Base-by-base conservation (phyloP, 2,888 invertebrate species). In the Monoplex corrugatus region DNA sequence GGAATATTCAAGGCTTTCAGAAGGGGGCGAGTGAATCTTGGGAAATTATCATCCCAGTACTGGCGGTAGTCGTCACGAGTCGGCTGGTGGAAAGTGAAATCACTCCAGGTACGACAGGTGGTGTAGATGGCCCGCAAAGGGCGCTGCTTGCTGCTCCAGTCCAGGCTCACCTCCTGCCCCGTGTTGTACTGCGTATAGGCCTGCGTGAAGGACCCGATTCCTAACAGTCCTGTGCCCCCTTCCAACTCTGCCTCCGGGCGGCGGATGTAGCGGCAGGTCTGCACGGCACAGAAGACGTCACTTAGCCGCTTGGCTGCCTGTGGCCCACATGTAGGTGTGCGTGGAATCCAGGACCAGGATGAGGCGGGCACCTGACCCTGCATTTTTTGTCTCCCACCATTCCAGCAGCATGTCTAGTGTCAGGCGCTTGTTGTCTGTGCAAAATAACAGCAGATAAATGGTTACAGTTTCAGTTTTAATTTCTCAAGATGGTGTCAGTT, bases 11-110 rank as follows among this genome's bases (percentile, higher is more conserved):
- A 92, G n/a, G 92, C 92, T 87, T 92, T 92, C 45, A 95, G 93
- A 83, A 95, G 91, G 0, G 95, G 95, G 78, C 93, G 93, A 32
- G 94, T 94, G 45, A 93, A 89, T 50, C 91, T 90, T 6, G 95
- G 96, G 90, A 96, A 95, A 87, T 94, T 95, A 44, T 90, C 90
- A 44, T 94, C 93, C 95, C 96, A 96, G 90, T 96, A 95, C 43
- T 92, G 91, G 23, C 92, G 92, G 45, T 95, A 94, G 86, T 96
- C 96, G 35, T 95, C 93, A 2, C 91, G 90, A 0, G 95, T 95
- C 1, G 96, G 96, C 50, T 94, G 91, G 90, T 94, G 95, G 90
- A 96, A 95, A 40, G 93, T 92, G 89, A 96, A 96, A 90, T 95
- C 94, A 1, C 95, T 94, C 96, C 96, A 96, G 78, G 86, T 88